Conservation (phyloP, 2,113 vertebrate genomes). For the Paradisaea rubra region DNA sequence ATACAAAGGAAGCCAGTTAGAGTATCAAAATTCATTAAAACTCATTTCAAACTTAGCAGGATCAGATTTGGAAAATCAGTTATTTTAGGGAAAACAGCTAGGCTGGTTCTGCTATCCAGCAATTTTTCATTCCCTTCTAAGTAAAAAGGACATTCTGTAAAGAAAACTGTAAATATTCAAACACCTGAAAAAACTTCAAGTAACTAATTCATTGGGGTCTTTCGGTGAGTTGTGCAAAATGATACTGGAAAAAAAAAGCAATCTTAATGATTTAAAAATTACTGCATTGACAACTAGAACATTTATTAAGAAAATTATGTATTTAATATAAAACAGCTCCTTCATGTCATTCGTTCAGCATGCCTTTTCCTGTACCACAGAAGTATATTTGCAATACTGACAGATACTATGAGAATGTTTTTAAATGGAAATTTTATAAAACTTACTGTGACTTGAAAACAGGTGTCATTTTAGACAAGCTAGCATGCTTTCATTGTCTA, state of each 20-base stretch:
- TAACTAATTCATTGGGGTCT: background rate
- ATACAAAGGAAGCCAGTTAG: background rate
- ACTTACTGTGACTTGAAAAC: background rate
- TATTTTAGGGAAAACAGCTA: background rate
- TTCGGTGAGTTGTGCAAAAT: background rate
- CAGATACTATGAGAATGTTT: background rate
- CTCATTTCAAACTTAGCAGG: background rate
- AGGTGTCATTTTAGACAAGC: background rate
- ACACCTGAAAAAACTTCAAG: background rate
- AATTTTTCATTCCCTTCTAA: background rate
- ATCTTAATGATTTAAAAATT: background rate
- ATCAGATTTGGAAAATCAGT: background rate
- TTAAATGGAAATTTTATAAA: background rate
- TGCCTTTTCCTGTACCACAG: background rate
- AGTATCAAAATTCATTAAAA: background rate
- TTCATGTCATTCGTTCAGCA: background rate
- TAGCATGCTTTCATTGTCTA: background rate
- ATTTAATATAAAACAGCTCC: background rate
- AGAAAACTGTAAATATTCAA: background rate
- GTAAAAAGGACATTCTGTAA: background rate
- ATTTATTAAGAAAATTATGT: background rate
- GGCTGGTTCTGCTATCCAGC: background rate
- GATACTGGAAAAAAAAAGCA: background rate
- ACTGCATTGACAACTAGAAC: background rate
- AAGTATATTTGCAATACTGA: background rate